Conservation (phyloP, 2,888 invertebrate genomes). For the Tuberolachnus salignus region DNA sequence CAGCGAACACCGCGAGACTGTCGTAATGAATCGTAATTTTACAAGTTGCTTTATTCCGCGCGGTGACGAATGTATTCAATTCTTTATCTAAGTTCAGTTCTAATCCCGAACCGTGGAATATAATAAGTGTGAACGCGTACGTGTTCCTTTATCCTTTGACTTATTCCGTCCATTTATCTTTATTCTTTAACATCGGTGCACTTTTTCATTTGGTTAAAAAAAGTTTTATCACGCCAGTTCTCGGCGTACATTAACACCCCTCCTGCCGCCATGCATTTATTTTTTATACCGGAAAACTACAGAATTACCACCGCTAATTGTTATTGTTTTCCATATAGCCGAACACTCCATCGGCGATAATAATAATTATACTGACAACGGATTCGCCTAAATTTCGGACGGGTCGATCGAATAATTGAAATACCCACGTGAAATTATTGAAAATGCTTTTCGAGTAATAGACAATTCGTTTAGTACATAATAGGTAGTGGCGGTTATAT, state of each 20-base stretch:
- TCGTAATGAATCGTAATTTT: background rate
- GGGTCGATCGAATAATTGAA: too few species aligned
- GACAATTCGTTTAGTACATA: too few species aligned
- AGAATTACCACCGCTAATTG: too few species aligned
- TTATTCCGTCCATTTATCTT: slow-evolving; percentile 11
- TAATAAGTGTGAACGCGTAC: background rate
- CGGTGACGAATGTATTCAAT: slow-evolving; percentile 19
- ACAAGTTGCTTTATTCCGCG: background rate
- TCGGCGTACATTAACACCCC: background rate
- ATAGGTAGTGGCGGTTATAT: too few species aligned
- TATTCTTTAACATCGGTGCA: background rate
- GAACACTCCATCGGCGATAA: too few species aligned
- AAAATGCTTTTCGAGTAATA: too few species aligned
- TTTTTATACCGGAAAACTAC: background rate
- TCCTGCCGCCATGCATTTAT: background rate
- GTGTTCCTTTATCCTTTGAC: background rate
- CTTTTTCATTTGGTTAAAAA: slow-evolving; percentile 25
- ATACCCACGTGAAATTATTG: too few species aligned
- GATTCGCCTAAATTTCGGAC: too few species aligned
- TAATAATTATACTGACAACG: too few species aligned
- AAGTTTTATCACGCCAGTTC: background rate
- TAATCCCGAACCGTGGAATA: background rate
- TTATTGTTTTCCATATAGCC: too few species aligned
- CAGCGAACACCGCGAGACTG: background rate
- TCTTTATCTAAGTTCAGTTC: slow-evolving; percentile 12